Percentiles rank a stretch among this genome's conserved stretches.
These are phyloP conservation scores for Bungarus multicinctus DNA, from an alignment of 2,113 vertebrate species.

Conservation along the genomic window DNA sequence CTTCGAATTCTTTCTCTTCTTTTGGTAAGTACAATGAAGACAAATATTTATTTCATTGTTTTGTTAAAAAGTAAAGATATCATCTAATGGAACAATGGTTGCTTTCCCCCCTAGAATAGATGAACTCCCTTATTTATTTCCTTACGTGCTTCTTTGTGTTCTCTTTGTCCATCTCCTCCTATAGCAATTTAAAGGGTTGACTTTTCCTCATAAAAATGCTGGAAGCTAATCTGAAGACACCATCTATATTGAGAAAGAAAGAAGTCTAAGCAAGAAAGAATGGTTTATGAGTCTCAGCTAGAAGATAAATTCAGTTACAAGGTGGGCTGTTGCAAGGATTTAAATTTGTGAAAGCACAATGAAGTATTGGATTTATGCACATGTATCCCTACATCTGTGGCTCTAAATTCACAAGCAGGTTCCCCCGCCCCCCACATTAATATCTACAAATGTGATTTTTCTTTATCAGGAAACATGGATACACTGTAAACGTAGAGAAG, in stretches of 20 bases:
- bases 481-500: neutral
- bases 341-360: constrained; percentile 34
- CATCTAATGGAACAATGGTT: neutral
- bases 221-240: constrained; percentile 31
- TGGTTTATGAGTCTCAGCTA: constrained; percentile 26
- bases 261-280: constrained; percentile 31
- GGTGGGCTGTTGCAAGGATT: neutral
- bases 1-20: neutral
- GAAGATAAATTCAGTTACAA: constrained; percentile 33
- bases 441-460: neutral
- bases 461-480: neutral
- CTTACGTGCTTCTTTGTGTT: neutral
- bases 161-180: constrained; percentile 6
- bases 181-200: constrained; percentile 21
- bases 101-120: neutral
- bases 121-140: neutral
- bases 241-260: constrained; percentile 30
- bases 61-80: constrained; percentile 20
- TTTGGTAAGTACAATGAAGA: constrained; percentile 7
- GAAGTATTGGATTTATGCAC: neutral
- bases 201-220: constrained; percentile 39
- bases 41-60: constrained; percentile 27
- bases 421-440: neutral
- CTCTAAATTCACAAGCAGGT: neutral
- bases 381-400: neutral